Conservation (phyloP, 2,888 invertebrate genomes). For the Epirrita christyi region DNA sequence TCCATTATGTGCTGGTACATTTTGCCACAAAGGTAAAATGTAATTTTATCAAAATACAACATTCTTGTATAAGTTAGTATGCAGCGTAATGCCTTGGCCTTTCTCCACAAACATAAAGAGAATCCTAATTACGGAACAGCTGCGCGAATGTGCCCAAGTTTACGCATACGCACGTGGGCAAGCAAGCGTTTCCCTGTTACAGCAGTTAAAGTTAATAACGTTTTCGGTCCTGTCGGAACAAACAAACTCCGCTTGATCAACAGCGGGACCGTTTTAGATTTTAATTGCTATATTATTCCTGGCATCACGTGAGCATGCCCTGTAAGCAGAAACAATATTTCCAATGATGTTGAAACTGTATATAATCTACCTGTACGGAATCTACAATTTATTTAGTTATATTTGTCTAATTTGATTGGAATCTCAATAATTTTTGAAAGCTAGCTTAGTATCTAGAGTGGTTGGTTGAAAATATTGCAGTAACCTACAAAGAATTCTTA, state of each 20-base stretch:
- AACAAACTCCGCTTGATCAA: conserved; percentile 51
- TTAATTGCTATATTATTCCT: conserved; percentile 41
- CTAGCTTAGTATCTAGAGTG: too few species aligned
- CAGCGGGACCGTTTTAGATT: conserved; percentile 48
- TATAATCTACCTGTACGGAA: not conserved
- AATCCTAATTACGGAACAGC: conserved; percentile 10
- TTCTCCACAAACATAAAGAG: conserved; percentile 1
- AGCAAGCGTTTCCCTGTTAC: conserved; percentile 34
- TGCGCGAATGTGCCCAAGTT: conserved; percentile 28
- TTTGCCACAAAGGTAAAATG: not conserved
- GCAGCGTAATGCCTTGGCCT: not conserved
- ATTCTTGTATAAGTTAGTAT: not conserved
- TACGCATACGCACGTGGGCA: conserved; percentile 41
- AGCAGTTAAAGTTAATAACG: conserved; percentile 44
- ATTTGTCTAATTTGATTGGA: conserved; percentile 4
- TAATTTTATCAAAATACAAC: not conserved
- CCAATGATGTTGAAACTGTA: conserved; percentile 6
- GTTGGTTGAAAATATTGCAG: not conserved
- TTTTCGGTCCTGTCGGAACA: conserved; percentile 48
- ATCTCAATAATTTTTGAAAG: not conserved
- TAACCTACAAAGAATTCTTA: conserved; percentile 19
- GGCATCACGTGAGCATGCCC: conserved; percentile 38
- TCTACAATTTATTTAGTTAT: not conserved
- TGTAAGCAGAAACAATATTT: conserved; percentile 11
- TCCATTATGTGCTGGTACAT: not conserved